These are phyloP conservation scores for Ophioderma brevispina DNA, from an alignment of 35 echinoderm and acorn worm species.

Conservation along the genomic window DNA sequence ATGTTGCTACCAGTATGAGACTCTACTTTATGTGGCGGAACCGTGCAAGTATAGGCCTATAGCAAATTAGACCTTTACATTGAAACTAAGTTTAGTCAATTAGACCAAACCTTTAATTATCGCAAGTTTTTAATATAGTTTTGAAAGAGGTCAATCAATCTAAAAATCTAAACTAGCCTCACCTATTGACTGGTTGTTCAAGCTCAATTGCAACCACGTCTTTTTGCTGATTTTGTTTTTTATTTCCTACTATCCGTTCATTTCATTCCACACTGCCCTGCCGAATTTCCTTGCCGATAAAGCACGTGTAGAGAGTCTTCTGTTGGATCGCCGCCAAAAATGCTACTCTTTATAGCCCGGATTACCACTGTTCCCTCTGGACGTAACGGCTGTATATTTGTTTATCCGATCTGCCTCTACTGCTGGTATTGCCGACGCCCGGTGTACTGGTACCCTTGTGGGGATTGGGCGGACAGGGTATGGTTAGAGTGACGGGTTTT, in stretches of 20 bases:
- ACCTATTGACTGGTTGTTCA: constrained; percentile 76
- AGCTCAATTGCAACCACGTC: constrained; percentile 79
- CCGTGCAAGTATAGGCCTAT: no score
- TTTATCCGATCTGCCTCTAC: background rate
- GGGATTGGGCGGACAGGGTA: constrained; percentile 90
- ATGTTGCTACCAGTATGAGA: no score
- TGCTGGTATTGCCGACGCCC: background rate
- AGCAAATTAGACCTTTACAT: no score
- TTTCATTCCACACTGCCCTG: constrained; percentile 46
- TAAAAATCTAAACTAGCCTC: no score
- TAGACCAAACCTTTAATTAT: no score
- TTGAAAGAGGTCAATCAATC: no score
- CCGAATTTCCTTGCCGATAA: constrained; percentile 24
- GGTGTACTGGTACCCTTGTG: constrained; percentile 36
- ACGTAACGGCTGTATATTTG: constrained; percentile 18
- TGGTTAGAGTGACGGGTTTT: constrained; percentile 72
- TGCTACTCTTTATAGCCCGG: constrained; percentile 84
- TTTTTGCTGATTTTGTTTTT: constrained; percentile 90
- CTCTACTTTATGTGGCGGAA: no score
- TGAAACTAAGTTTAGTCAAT: no score
- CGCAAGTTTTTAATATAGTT: no score
- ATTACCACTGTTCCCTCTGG: constrained; percentile 75
- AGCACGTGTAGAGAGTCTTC: constrained; percentile 85
- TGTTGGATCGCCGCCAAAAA: constrained; percentile 81
- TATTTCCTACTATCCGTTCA: constrained; percentile 58